These are phyloP conservation scores for Tyrannus savana DNA, from an alignment of 2,113 vertebrate genomes.

Conservation along the genomic window DNA sequence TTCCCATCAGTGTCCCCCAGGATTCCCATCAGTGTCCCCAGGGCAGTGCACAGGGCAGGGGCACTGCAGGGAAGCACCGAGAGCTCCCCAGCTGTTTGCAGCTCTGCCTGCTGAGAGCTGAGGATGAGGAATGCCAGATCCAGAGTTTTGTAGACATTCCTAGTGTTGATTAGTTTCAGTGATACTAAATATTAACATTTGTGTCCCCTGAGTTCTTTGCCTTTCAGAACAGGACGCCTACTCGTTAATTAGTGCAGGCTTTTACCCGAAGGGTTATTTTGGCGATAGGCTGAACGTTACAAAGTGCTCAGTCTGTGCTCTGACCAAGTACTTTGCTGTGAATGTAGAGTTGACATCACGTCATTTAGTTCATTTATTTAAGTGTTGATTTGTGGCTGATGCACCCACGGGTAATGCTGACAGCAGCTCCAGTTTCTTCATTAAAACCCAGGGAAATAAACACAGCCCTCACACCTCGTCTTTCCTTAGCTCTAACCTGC, in stretches of 20 bases:
- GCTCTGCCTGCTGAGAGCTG: rapidly evolving
- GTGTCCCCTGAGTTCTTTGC: constrained; percentile 14
- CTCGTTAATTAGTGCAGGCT: constrained; percentile 35
- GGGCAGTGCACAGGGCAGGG: rapidly evolving
- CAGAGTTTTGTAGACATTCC: background rate
- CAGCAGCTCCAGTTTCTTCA: constrained; percentile 62
- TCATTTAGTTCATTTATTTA: constrained; percentile 64
- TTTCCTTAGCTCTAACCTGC: constrained; percentile 45
- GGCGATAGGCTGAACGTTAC: background rate
- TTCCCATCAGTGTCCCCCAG: no score
- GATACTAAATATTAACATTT: constrained; percentile 15
- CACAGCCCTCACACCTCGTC: constrained; percentile 58
- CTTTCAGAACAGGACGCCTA: constrained; percentile 30
- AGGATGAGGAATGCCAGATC: background rate
- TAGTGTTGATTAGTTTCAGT: background rate
- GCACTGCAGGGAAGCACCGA: background rate
- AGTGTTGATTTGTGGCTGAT: constrained; percentile 62
- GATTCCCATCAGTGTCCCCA: rapidly evolving
- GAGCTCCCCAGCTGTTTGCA: background rate
- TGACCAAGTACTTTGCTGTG: constrained; percentile 34
- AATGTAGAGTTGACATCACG: constrained; percentile 26
- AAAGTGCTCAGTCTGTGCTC: constrained; percentile 31
- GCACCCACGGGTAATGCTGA: constrained; percentile 58
- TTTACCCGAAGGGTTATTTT: constrained; percentile 32
- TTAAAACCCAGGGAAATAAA: constrained; percentile 65